Percentiles rank a stretch among this genome's conserved stretches.
These are phyloP conservation scores for Catalaphyllia jardinei DNA, from an alignment of 64 coral and sea anemone genomes.

Conservation along the genomic window DNA sequence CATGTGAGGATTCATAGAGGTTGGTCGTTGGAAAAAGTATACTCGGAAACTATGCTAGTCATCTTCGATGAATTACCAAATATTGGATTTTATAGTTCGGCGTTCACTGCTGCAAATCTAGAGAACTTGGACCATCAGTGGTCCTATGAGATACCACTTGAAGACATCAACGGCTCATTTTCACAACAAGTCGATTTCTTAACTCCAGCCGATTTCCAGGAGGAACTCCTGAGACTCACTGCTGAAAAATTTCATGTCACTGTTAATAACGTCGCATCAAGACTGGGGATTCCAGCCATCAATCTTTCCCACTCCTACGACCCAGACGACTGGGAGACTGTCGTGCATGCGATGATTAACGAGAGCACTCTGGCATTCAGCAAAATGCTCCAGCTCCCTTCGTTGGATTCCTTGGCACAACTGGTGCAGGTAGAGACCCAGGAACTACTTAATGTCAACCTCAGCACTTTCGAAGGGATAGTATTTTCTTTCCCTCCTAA, in stretches of 20 bases:
- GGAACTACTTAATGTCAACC: constrained; percentile 32
- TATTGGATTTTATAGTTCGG: neutral
- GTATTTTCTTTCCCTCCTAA: constrained; percentile 28
- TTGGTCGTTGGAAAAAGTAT: neutral
- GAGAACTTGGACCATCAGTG: neutral
- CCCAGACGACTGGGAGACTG: constrained; percentile 58
- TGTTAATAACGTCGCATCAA: constrained; percentile 36
- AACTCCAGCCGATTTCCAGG: neutral
- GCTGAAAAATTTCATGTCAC: constrained; percentile 47
- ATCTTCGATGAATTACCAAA: neutral
- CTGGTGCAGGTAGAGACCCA: neutral
- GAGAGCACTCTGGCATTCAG: constrained; percentile 3
- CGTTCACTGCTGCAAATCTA: neutral
- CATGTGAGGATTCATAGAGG: neutral
- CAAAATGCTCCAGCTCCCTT: neutral
- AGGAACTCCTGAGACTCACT: constrained; percentile 25
- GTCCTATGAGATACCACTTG: neutral
- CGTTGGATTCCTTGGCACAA: constrained; percentile 34
- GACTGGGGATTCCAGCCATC: constrained; percentile 11
- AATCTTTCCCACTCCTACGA: constrained; percentile 57
- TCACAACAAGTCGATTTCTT: rapidly evolving
- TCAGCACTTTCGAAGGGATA: constrained; percentile 38
- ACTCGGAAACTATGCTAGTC: neutral
- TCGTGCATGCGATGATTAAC: neutral
- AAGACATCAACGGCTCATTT: neutral